phyloP scores from a whole-genome alignment of 1,140 invertebrate genomes.

The Uloborus diversus region DNA sequence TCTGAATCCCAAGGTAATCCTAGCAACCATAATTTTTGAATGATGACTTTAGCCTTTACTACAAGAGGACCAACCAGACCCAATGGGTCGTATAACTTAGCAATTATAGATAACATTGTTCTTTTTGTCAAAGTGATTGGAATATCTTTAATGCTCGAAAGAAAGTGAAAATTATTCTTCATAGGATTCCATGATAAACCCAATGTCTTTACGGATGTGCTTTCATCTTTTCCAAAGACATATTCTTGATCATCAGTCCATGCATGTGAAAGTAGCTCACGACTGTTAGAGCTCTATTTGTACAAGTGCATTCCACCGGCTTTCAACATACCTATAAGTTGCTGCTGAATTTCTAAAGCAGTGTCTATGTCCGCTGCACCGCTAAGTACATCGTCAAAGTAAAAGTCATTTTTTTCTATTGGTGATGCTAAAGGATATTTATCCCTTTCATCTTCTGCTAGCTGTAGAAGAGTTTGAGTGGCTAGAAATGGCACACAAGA shows the following conservation, averaged over 20 bases:
- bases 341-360: conserved; percentile 56
- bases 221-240: neutral
- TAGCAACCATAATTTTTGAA: conserved; percentile 53
- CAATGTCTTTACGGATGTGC: neutral
- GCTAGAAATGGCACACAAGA: conserved; percentile 61
- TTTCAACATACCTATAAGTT: conserved; percentile 60
- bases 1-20: conserved; percentile 52
- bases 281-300: conserved; percentile 64
- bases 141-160: neutral
- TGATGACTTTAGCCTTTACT: conserved; percentile 47
- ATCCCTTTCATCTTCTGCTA: conserved; percentile 59
- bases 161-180: conserved; percentile 17
- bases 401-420: conserved; percentile 60
- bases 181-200: conserved; percentile 35
- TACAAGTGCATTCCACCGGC: conserved; percentile 63
- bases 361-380: conserved; percentile 60
- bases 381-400: conserved; percentile 65
- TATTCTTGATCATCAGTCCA: neutral
- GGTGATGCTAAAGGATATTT: conserved; percentile 55
- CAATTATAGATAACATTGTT: conserved; percentile 30
- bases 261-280: neutral
- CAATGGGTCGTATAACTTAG: conserved; percentile 55
- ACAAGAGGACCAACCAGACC: conserved; percentile 37
- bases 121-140: conserved; percentile 45
- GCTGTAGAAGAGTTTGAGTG: conserved; percentile 59